These are phyloP conservation scores for Oikopleura albicans DNA, from an alignment of 23 tunicate species.

Conservation along the genomic window DNA sequence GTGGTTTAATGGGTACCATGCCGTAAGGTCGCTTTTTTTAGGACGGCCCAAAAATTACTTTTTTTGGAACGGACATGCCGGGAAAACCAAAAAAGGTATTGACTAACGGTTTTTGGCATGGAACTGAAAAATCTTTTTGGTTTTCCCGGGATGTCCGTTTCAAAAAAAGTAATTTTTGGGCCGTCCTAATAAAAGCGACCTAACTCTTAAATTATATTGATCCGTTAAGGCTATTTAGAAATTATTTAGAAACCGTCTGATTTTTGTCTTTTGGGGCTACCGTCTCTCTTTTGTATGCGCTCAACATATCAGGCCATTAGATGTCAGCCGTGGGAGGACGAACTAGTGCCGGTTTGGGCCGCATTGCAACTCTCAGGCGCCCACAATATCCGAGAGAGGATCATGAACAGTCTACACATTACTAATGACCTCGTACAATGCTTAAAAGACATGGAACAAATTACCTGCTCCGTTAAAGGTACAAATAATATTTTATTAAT, in stretches of 20 bases:
- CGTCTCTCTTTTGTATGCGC: neutral
- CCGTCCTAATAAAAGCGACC: no score
- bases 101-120: no score
- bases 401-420: neutral
- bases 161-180: no score
- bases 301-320: neutral
- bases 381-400: neutral
- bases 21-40: no score
- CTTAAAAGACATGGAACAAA: neutral
- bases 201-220: no score
- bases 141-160: no score
- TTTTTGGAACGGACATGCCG: no score
- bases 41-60: no score
- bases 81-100: no score
- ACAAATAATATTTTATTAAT: neutral
- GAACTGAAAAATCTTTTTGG: no score
- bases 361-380: constrained; percentile 4
- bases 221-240: no score
- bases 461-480: constrained; percentile 9
- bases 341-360: neutral
- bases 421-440: neutral
- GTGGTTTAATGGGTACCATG: no score
- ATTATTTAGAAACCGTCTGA: neutral
- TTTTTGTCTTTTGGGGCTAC: neutral
- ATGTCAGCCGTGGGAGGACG: constrained; percentile 14